These are phyloP conservation scores for Celastrina argiolus DNA, from an alignment of 2,888 invertebrate genomes.

Conservation along the genomic window DNA sequence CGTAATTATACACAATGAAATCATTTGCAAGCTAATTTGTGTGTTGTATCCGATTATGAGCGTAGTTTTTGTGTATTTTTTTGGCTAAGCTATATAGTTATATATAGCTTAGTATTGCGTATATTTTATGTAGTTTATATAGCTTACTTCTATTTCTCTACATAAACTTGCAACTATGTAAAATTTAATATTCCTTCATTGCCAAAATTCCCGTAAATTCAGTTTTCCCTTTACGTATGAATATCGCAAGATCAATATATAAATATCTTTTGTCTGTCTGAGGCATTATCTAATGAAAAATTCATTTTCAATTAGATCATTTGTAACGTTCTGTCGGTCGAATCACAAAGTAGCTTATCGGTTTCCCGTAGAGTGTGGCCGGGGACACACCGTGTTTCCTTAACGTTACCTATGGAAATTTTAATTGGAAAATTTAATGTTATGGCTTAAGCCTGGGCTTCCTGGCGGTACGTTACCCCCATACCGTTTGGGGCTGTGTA, in stretches of 20 bases:
- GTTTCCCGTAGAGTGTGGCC: slow-evolving; percentile 29
- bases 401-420: not conserved
- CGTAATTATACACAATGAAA: slow-evolving; percentile 31
- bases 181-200: no score
- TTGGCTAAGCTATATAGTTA: no score
- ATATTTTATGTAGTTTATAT: no score
- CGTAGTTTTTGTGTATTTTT: no score
- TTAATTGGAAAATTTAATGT: not conserved
- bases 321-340: slow-evolving; percentile 2
- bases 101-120: no score
- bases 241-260: slow-evolving; percentile 8
- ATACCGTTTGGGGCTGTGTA: not conserved
- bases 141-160: no score
- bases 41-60: slow-evolving; percentile 11
- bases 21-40: slow-evolving; percentile 27
- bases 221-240: no score
- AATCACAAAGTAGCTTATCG: slow-evolving; percentile 32
- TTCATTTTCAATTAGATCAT: slow-evolving; percentile 22
- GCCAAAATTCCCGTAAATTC: no score
- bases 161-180: no score
- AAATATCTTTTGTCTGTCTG: slow-evolving; percentile 4
- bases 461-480: not conserved
- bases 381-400: slow-evolving; percentile 12
- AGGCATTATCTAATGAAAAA: slow-evolving; percentile 25
- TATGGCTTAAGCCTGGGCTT: not conserved